A percentile compares a stretch with the other conserved stretches of the same genome.
Evolutionary conservation across 2,888 invertebrate genomes (phyloP).

Genomic region (Rambutsinella grinnellia): DNA sequence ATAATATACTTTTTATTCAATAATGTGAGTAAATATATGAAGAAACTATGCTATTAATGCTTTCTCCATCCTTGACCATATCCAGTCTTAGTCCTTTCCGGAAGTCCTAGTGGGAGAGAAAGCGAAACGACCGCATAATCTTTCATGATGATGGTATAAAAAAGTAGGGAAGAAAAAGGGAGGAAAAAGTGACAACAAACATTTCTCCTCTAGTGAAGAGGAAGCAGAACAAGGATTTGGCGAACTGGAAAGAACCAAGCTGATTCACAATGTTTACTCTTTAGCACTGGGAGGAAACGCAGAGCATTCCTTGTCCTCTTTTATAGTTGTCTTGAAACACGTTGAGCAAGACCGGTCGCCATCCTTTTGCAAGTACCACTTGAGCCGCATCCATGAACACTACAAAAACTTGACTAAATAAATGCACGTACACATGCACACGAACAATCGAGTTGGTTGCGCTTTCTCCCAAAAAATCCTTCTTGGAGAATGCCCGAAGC

Average conservation of each 20-base stretch:
- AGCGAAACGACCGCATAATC: constrained; percentile 28
- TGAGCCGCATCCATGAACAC: not conserved
- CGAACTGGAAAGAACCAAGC: constrained; percentile 43
- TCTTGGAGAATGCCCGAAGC: too few species aligned
- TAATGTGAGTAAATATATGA: not conserved
- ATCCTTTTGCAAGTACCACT: too few species aligned
- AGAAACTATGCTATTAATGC: not conserved
- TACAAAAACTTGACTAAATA: too few species aligned
- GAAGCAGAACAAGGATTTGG: constrained; percentile 46
- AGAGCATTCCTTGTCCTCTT: constrained; percentile 35
- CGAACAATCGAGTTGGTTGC: too few species aligned
- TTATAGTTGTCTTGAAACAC: not conserved
- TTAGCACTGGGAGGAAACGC: constrained; percentile 13
- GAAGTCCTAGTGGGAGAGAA: not conserved
- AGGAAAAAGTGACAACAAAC: constrained; percentile 50
- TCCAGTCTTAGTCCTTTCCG: not conserved
- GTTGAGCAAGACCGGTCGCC: not conserved
- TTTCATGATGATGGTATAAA: constrained; percentile 36
- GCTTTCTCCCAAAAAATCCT: too few species aligned
- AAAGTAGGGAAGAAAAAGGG: constrained; percentile 43
- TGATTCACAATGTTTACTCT: constrained; percentile 27
- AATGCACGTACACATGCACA: too few species aligned
- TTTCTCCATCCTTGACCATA: not conserved
- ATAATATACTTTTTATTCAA: not conserved
- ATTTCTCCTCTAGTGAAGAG: constrained; percentile 24